Evolutionary conservation across 2,113 vertebrate genomes (phyloP), one percentile per base, ranked within the genome.

Genomic region (Platichthys stellatus): DNA sequence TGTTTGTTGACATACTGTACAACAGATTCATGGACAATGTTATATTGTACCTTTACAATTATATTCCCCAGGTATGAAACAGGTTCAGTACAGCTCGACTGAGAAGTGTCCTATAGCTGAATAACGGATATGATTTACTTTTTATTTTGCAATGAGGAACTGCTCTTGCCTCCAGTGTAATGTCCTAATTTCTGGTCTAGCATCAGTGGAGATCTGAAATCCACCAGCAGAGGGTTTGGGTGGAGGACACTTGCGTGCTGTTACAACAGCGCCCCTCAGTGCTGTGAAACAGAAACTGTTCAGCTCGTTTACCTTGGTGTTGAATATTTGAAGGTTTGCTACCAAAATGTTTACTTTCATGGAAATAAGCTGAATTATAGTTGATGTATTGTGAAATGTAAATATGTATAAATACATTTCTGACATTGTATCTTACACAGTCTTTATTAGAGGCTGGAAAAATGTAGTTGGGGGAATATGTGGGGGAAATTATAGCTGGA

Each of bases 201-300:
- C 62, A 63, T 35, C 65, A 72, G 56, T 15, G 38, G 12, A 74
- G 40, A 62, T 7, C 35, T 76, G 26, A 38, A 13, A 3, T 60
- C 53, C 53, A 56, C 13, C 17, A 68, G 61, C 57, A 53, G 35
- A 15, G 43, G 5, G 13, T 53, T 63, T 35, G 18, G 72, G 40
- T 2, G 0, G n/a, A 59, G n/a, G 5, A 21, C 43, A 61, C 11
- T 21, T 7, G 31, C 31, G 17, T 15, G 23, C 51, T 78, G 88
- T 74, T 65, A 79, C 88, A 89, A 92, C 89, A 94, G 78, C 78
- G 70, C 71, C 90, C 88, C 87, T 82, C 21, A 13, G 86, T 93
- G 93, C 79, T 69, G 23, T 0, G 0, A 13, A 7, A 47, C 4
- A 28, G 26, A 18, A 12, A 69, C 53, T 72, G 38, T 40, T 47